Conservation (phyloP, 2,113 vertebrate species). For the Microcebus tavaratra region DNA sequence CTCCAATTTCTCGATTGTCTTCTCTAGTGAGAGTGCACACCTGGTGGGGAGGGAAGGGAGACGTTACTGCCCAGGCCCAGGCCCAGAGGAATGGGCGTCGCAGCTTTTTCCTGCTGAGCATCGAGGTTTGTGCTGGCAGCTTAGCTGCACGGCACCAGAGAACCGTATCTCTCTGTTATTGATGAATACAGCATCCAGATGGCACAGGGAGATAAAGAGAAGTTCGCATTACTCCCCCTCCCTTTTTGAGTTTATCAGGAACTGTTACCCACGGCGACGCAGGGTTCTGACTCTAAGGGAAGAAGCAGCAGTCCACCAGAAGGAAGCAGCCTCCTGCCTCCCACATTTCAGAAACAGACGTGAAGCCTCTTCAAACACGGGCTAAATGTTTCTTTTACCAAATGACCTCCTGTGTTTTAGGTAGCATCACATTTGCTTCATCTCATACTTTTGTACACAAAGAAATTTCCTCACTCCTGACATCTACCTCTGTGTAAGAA, state of each 20-base stretch:
- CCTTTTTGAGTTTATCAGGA: neutral
- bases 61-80: neutral
- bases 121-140: neutral
- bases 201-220: neutral
- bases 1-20: conserved; percentile 94
- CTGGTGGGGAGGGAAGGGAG: conserved; percentile 76
- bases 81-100: neutral
- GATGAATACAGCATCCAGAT: neutral
- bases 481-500: neutral
- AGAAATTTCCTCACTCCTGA: neutral
- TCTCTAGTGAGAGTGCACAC: conserved; percentile 97
- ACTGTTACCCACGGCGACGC: neutral
- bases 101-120: too few relatives aligned
- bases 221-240: neutral
- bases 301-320: neutral
- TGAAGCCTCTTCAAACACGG: neutral
- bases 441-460: neutral
- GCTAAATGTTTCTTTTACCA: neutral
- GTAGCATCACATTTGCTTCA: neutral
- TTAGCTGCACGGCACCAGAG: neutral
- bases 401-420: neutral
- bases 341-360: neutral
- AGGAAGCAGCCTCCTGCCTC: neutral
- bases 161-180: neutral
- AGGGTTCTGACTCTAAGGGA: neutral